phyloP scores from a whole-genome alignment of 2,797 vertebrate species.

The Mastacembelus armatus region DNA sequence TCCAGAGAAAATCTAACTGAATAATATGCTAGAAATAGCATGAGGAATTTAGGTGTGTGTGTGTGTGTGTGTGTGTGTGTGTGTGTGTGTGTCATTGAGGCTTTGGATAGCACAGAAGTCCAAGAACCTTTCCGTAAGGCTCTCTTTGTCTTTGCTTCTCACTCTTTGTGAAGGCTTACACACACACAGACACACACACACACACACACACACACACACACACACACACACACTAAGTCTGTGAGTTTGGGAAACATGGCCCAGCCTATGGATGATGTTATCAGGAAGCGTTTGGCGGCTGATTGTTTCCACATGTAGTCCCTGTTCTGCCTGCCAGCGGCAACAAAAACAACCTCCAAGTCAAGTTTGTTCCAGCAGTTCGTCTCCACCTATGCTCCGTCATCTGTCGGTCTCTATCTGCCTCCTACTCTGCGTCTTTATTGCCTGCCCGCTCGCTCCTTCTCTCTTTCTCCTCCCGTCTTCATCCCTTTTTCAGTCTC shows the following conservation, averaged over 20 bases:
- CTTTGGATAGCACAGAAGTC: conserved; percentile 18
- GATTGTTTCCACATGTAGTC: conserved; percentile 86
- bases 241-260: conserved; percentile 65
- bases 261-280: conserved; percentile 80
- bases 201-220: conserved; percentile 30
- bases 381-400: conserved; percentile 55
- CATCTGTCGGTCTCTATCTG: conserved; percentile 20
- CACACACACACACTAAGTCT: conserved; percentile 27
- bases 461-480: background rate
- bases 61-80: conserved; percentile 5
- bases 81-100: conserved; percentile 23
- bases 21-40: conserved; percentile 69
- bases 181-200: conserved; percentile 52
- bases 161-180: conserved; percentile 21
- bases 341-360: conserved; percentile 74
- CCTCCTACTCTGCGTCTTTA: conserved; percentile 1
- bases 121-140: conserved; percentile 39
- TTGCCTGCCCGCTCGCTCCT: background rate
- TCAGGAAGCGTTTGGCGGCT: conserved; percentile 79
- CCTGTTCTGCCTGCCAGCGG: conserved; percentile 63
- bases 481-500: background rate
- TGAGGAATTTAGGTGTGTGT: conserved; percentile 57
- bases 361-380: conserved; percentile 39
- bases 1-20: conserved; percentile 44
- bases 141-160: conserved; percentile 45